Base-by-base conservation (phyloP, 2,888 invertebrate genomes). In the Dioctria rufipes region DNA sequence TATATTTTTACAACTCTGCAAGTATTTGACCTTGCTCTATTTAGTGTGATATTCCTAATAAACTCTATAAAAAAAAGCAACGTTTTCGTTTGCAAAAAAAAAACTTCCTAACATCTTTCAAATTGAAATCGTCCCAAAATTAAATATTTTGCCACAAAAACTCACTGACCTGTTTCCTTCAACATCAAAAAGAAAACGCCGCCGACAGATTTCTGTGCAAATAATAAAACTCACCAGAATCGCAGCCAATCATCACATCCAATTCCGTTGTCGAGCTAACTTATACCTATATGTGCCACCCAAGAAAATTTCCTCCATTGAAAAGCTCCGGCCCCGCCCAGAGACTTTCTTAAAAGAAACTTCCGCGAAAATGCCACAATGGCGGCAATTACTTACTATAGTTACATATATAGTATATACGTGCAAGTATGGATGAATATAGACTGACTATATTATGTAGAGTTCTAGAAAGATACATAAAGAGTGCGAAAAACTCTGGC, bases 301-400 rank as follows among this genome's bases (percentile, higher is more conserved):
- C 40, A 42, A 73, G 73, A 60, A 60, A 73, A 54, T 73, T 71
- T 73, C 42, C 60, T 73, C 40, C 40, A 5, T 25, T 9, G n/a
- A 25, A 73, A 73, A 73, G 73, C 73, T 73, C 73, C 73, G 73
- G 58, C 73, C 73, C 58, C 39, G 60, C 67, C 43, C 61, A 54
- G 46, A 46, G 8, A 69, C 69, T 49, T 69, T 49, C 73, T 37
- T n/a, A 39, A 43, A 69, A 54, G 71, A 54, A 39, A 54, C 40
- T 71, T 71, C 39, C 51, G 54, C 54, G 73, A 73, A 73, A 73
- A 73, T 25, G 60, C 42, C 73, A 69, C 39, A 49, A 69, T 69
- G 69, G 69, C 69, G 69, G 49, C 69, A 25, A 25, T 25, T 25
- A 25, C 25, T 25, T 25, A 25, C 25, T 25, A 25, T 25, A 25